phyloP scores from a whole-genome alignment of 1,140 invertebrate species.

The Nebria ingens region DNA sequence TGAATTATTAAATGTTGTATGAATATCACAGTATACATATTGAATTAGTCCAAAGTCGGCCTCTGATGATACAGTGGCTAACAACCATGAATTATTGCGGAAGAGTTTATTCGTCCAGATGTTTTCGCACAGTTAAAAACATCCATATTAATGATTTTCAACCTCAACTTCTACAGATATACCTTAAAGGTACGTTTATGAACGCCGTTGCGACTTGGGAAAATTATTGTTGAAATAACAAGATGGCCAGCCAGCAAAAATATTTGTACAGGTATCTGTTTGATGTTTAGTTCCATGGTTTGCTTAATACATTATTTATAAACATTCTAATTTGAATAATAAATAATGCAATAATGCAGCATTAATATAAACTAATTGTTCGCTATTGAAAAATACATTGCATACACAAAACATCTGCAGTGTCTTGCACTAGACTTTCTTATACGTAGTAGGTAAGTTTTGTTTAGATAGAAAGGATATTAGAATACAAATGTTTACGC shows the following conservation, averaged over 20 bases:
- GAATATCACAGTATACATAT: background rate
- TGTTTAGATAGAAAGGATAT: too few relatives aligned
- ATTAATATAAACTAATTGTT: too few relatives aligned
- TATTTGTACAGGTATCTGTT: background rate
- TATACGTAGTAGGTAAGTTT: too few relatives aligned
- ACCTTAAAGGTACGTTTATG: background rate
- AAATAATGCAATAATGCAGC: too few relatives aligned
- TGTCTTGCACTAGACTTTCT: too few relatives aligned
- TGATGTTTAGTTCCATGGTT: background rate
- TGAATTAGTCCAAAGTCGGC: background rate
- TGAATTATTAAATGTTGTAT: background rate
- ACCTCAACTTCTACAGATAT: background rate
- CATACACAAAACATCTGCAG: too few relatives aligned
- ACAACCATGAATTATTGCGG: background rate
- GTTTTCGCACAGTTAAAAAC: background rate
- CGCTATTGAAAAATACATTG: too few relatives aligned
- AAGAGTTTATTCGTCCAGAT: background rate
- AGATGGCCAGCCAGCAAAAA: background rate
- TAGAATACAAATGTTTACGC: too few relatives aligned
- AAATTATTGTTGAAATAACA: background rate
- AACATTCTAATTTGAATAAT: too few relatives aligned
- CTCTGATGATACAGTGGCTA: background rate
- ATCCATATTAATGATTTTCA: constrained; percentile 4
- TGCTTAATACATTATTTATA: too few relatives aligned
- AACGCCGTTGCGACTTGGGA: background rate